Evolutionary conservation across 2,113 vertebrate species (phyloP).

Genomic region (Montifringilla adamsi): DNA sequence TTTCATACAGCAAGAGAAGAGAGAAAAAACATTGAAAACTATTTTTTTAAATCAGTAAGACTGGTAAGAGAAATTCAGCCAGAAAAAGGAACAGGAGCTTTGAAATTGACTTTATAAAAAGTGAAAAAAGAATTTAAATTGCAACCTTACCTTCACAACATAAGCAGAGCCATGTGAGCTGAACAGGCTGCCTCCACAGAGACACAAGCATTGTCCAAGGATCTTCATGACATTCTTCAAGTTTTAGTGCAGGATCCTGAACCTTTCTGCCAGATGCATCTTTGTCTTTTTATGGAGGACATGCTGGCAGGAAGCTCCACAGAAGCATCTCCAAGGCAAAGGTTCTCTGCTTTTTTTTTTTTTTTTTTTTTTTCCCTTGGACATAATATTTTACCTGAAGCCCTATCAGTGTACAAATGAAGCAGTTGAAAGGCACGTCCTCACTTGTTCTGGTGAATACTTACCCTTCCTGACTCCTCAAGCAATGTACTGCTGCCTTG

Average conservation of each 20-base stretch:
- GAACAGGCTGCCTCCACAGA: neutral
- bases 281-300: neutral
- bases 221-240: neutral
- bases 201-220: neutral
- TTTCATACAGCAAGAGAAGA: neutral
- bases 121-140: neutral
- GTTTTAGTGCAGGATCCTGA: neutral
- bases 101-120: neutral
- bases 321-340: neutral
- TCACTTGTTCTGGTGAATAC: neutral
- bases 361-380: neutral
- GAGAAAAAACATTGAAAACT: neutral
- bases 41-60: neutral
- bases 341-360: neutral
- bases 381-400: neutral
- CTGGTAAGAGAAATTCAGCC: neutral
- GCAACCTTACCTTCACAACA: constrained; percentile 16
- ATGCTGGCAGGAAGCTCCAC: neutral
- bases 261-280: neutral
- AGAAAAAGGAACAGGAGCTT: neutral
- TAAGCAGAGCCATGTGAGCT: neutral
- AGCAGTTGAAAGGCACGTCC: neutral
- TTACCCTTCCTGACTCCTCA: neutral
- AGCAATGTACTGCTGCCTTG: neutral
- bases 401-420: neutral